Percentiles rank a stretch among this genome's conserved stretches.
These are phyloP conservation scores for Nemopilema nomurai DNA, from an alignment of 30 jellyfish, hydroid and myxozoan genomes.

Conservation along the genomic window DNA sequence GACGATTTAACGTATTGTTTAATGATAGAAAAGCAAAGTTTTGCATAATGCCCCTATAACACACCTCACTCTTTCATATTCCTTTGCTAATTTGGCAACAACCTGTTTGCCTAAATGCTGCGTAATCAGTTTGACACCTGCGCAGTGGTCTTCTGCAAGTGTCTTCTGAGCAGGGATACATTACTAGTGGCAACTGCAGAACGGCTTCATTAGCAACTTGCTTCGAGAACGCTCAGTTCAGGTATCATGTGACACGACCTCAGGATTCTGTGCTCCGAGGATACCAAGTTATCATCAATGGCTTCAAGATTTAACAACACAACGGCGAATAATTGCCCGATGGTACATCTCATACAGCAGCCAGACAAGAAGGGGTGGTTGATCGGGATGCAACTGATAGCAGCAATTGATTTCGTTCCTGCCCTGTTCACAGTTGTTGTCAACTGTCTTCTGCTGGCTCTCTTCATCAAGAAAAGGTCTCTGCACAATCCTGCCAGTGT, in stretches of 20 bases:
- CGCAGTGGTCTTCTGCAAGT: no score
- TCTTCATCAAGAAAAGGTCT: constrained; percentile 1
- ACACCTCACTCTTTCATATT: neutral
- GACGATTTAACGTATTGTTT: no score
- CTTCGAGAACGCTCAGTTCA: no score
- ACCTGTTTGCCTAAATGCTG: no score
- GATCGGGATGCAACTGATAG: neutral
- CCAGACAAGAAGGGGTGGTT: constrained; percentile 1
- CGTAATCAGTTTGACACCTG: no score
- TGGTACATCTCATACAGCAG: neutral
- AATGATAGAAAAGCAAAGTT: no score
- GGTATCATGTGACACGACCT: no score
- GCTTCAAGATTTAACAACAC: neutral
- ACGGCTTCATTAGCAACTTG: no score
- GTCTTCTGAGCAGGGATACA: no score
- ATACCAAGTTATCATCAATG: neutral
- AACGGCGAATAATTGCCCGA: neutral
- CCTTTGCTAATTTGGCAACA: no score
- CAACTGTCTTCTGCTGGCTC: constrained; percentile 7
- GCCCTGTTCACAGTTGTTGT: constrained; percentile 25
- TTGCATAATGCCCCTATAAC: no score
- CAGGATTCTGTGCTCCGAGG: neutral
- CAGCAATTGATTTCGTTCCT: constrained; percentile 6
- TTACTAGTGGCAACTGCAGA: no score
- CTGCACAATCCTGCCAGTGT: constrained; percentile 24